Evolutionary conservation across 2,113 vertebrate species (phyloP).

Genomic region (Tamias sibiricus): DNA sequence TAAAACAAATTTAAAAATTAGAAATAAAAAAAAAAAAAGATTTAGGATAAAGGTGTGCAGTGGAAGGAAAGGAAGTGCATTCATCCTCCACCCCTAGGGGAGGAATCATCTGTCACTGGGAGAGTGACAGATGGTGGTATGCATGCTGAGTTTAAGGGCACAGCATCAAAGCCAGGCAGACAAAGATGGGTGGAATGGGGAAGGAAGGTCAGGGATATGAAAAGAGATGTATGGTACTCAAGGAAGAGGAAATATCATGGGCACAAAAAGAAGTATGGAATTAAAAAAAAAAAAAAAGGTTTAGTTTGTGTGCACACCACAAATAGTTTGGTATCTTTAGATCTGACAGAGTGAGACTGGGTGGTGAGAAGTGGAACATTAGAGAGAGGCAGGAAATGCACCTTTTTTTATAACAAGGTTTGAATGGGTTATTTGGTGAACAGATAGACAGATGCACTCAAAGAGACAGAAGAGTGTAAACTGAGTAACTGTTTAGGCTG

Average conservation of each 20-base stretch:
- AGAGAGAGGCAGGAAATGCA: background rate
- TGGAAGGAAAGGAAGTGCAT: background rate
- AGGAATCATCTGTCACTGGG: accelerated
- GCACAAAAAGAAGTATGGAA: background rate
- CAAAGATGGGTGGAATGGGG: background rate
- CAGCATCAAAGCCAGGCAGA: background rate
- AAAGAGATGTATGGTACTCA: background rate
- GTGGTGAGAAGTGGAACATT: background rate
- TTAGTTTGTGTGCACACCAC: background rate
- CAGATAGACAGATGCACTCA: background rate
- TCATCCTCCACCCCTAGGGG: background rate
- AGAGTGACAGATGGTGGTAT: background rate
- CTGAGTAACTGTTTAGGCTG: background rate
- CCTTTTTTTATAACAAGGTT: background rate
- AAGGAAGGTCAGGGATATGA: too few species aligned
- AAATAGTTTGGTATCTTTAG: background rate
- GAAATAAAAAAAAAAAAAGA: too few species aligned
- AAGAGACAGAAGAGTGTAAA: background rate
- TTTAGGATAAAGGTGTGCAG: background rate
- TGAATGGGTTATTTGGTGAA: background rate
- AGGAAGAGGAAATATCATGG: background rate
- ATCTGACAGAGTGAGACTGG: background rate
- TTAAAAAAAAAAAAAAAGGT: background rate
- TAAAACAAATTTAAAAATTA: too few species aligned
- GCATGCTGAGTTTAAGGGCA: too few species aligned